These are phyloP conservation scores for Periophthalmus modestus DNA, from an alignment of 2,113 vertebrate genomes.

Conservation along the genomic window DNA sequence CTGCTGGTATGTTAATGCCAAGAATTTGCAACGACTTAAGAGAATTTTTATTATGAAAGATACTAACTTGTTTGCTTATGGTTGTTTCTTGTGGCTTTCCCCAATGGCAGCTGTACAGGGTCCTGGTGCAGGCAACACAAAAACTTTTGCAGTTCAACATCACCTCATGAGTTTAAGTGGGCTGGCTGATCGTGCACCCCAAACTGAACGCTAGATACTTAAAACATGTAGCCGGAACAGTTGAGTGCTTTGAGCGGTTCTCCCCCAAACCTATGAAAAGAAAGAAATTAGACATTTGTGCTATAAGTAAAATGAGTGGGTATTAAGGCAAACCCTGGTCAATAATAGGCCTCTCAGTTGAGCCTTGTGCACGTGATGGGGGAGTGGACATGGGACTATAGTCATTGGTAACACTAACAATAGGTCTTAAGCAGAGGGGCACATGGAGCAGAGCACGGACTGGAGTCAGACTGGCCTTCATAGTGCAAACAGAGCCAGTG, in stretches of 20 bases:
- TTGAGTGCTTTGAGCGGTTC: slow-evolving; percentile 4
- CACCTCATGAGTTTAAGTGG: slow-evolving; percentile 14
- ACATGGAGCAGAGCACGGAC: slow-evolving; percentile 39
- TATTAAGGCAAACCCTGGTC: slow-evolving; percentile 40
- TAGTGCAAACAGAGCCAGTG: slow-evolving; percentile 42
- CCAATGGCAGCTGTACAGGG: slow-evolving; percentile 72
- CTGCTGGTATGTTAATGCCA: slow-evolving; percentile 40
- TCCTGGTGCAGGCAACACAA: slow-evolving; percentile 56
- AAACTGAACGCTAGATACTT: slow-evolving; percentile 23
- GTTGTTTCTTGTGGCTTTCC: not conserved
- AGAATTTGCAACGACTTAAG: slow-evolving; percentile 16
- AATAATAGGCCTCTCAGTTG: slow-evolving; percentile 43
- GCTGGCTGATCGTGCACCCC: not conserved
- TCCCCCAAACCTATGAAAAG: slow-evolving; percentile 12
- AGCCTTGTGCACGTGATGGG: slow-evolving; percentile 34
- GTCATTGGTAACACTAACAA: slow-evolving; percentile 45
- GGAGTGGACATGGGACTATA: not conserved
- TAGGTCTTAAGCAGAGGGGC: slow-evolving; percentile 48
- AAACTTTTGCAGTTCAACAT: slow-evolving; percentile 46
- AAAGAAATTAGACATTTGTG: slow-evolving; percentile 20
- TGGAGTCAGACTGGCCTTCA: slow-evolving; percentile 26
- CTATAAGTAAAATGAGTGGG: slow-evolving; percentile 9
- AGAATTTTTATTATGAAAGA: not conserved
- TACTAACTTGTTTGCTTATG: slow-evolving; percentile 52
- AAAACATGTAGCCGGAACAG: slow-evolving; percentile 1